Evolutionary conservation across 2,113 vertebrate species (phyloP).

Genomic region (Pelobates fuscus): DNA sequence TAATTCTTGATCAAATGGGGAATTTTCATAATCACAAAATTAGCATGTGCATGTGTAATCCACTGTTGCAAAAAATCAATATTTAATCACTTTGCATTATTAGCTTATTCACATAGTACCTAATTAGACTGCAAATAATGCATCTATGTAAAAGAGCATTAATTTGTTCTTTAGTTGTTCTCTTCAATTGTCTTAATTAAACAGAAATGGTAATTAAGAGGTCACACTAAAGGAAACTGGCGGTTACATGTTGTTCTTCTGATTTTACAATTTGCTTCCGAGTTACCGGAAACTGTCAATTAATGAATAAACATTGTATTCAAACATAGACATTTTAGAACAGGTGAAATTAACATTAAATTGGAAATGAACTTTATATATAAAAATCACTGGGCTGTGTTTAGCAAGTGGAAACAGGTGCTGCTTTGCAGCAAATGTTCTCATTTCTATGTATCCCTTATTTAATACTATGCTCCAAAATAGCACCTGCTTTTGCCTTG

Average conservation of each 20-base stretch:
- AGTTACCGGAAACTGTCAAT: too few species aligned
- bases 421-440: too few species aligned
- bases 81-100: slow-evolving; percentile 32
- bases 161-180: slow-evolving; percentile 16
- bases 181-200: slow-evolving; percentile 46
- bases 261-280: neutral
- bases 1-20: slow-evolving; percentile 32
- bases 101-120: slow-evolving; percentile 26
- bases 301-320: too few species aligned
- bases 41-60: slow-evolving; percentile 27
- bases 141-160: slow-evolving; percentile 20
- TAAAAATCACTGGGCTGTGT: too few species aligned
- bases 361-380: too few species aligned
- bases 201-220: slow-evolving; percentile 40
- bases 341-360: too few species aligned
- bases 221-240: slow-evolving; percentile 53
- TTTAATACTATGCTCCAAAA: too few species aligned
- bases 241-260: slow-evolving; percentile 1
- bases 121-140: slow-evolving; percentile 27
- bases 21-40: slow-evolving; percentile 28
- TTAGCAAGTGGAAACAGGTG: too few species aligned
- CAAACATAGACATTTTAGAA: too few species aligned
- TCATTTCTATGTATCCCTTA: too few species aligned
- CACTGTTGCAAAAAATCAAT: slow-evolving; percentile 21
- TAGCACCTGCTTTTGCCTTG: too few species aligned